Evolutionary conservation across 2,888 invertebrate genomes (phyloP).

Genomic region (Amphipoea oculea): DNA sequence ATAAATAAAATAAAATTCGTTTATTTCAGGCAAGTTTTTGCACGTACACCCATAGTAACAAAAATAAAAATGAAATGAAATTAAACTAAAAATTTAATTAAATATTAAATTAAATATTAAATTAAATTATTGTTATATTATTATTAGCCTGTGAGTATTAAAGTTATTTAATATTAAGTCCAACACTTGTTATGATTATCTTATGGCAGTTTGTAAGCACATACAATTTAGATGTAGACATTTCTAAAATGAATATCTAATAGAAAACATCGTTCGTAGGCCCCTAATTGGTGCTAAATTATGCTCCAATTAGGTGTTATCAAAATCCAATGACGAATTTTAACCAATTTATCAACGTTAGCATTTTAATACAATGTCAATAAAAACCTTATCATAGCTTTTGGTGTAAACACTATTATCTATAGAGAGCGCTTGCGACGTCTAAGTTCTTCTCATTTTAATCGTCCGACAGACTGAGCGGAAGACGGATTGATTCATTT

Average conservation of each 20-base stretch:
- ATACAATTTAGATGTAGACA: background rate
- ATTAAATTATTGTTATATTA: too few species aligned
- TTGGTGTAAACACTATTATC: background rate
- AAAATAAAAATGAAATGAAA: too few species aligned
- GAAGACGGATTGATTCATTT: slow-evolving; percentile 7
- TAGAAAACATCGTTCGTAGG: background rate
- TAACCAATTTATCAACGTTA: background rate
- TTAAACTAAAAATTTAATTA: too few species aligned
- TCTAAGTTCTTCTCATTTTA: background rate
- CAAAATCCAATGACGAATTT: background rate
- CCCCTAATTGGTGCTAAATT: background rate
- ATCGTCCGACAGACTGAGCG: slow-evolving; percentile 1
- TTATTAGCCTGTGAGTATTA: too few species aligned
- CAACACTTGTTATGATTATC: background rate
- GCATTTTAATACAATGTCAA: background rate
- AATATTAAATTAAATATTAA: too few species aligned
- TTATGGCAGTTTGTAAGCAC: background rate
- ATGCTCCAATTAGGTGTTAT: background rate
- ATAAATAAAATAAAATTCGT: too few species aligned
- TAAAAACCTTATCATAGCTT: slow-evolving; percentile 4
- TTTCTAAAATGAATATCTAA: background rate
- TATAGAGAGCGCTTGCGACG: background rate
- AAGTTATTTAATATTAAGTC: background rate
- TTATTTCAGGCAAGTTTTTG: too few species aligned
- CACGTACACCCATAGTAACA: too few species aligned